These are phyloP conservation scores for Belgica antarctica DNA, from an alignment of 2,888 invertebrate species.

Conservation along the genomic window DNA sequence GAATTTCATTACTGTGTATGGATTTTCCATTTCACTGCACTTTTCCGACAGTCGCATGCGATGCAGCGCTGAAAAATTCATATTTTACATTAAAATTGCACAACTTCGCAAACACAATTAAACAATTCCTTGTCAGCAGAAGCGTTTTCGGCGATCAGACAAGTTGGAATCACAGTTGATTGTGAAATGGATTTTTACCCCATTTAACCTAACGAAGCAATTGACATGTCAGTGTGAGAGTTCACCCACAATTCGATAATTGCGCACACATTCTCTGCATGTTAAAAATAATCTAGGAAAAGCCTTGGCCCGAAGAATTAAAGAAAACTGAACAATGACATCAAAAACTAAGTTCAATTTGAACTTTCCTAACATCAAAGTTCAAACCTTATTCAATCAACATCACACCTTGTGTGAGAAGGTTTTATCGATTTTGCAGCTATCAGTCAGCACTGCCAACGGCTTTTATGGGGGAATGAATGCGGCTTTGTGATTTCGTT, in stretches of 20 bases:
- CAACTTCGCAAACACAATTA: background rate
- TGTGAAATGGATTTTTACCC: background rate
- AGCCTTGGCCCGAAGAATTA: too few species aligned
- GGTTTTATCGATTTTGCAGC: too few species aligned
- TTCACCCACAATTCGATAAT: background rate
- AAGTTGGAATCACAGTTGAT: conserved; percentile 11
- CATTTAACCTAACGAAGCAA: conserved; percentile 1
- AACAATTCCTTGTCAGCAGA: background rate
- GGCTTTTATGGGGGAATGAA: background rate
- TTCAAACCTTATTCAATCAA: too few species aligned
- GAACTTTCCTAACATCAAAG: too few species aligned
- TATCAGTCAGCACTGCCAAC: background rate
- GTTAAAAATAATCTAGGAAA: too few species aligned
- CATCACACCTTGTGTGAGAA: too few species aligned
- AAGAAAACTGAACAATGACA: too few species aligned
- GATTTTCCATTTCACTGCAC: conserved; percentile 12
- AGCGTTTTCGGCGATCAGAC: too few species aligned
- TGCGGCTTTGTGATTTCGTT: conserved; percentile 23
- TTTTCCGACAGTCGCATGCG: conserved; percentile 6
- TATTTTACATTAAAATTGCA: background rate
- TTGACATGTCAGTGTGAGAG: background rate
- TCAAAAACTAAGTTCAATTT: too few species aligned
- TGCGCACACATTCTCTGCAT: too few species aligned
- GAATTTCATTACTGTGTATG: conserved; percentile 25
- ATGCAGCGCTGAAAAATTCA: background rate